Conservation (phyloP, 2,888 invertebrate species). For the Bombylius major region DNA sequence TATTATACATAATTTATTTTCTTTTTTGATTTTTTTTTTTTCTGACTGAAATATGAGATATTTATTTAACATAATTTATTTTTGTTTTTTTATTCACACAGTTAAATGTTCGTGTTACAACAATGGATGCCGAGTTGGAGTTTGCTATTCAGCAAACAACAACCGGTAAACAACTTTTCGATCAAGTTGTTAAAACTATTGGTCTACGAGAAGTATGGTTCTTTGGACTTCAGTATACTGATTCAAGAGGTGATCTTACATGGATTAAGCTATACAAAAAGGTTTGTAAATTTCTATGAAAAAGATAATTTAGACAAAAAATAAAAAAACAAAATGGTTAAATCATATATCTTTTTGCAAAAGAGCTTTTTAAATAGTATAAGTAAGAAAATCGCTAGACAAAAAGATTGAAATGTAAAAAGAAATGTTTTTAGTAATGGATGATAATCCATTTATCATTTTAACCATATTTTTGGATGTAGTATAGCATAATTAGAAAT, state of each 20-base stretch:
- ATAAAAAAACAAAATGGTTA: neutral
- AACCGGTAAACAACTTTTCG: constrained; percentile 98
- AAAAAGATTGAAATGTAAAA: too few species aligned
- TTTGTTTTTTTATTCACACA: constrained; percentile 36
- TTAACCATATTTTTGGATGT: too few species aligned
- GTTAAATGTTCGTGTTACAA: constrained; percentile 99
- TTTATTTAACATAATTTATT: neutral
- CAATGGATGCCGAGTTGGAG: constrained; percentile 99
- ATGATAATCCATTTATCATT: too few species aligned
- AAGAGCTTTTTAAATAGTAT: too few species aligned
- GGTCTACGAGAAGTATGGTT: constrained; percentile 99
- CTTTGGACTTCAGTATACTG: constrained; percentile 98
- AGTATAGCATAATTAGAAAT: too few species aligned
- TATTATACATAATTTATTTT: too few species aligned
- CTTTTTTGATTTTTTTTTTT: too few species aligned
- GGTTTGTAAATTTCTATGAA: constrained; percentile 46
- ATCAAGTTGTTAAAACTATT: constrained; percentile 99
- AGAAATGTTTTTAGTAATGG: too few species aligned
- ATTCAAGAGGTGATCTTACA: constrained; percentile 93
- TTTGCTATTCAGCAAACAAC: constrained; percentile 99
- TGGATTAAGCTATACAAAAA: constrained; percentile 99
- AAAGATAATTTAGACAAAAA: neutral
- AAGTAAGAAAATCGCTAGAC: too few species aligned
- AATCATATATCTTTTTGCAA: neutral
- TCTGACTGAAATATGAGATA: too few species aligned